Conservation (phyloP, 2,113 vertebrate genomes). For the Caretta caretta region DNA sequence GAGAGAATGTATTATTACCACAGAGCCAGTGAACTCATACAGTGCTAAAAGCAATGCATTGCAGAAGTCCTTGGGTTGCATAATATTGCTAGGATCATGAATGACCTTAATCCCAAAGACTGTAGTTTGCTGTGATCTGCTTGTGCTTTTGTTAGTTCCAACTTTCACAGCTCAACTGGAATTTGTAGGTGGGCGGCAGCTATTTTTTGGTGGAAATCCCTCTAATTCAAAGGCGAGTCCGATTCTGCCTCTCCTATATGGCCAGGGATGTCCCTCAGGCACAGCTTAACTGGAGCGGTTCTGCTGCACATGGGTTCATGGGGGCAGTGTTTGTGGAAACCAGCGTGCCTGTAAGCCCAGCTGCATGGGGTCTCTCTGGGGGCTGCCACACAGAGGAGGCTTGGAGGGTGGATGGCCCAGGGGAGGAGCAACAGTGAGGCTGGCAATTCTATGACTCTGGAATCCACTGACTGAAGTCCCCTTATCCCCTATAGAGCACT, state of each 20-base stretch:
- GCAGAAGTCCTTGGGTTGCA: neutral
- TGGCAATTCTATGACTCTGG: neutral
- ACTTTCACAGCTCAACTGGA: slow-evolving; percentile 54
- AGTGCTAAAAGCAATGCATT: neutral
- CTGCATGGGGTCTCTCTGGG: neutral
- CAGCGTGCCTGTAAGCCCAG: neutral
- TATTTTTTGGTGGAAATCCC: slow-evolving; percentile 60
- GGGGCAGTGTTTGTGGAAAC: neutral
- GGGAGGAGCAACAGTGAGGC: fast-evolving
- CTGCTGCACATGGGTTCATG: neutral
- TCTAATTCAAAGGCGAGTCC: neutral
- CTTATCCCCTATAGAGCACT: neutral
- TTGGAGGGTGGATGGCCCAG: neutral
- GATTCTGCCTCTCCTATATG: neutral
- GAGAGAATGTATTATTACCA: neutral
- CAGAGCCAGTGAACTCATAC: fast-evolving
- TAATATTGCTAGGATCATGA: neutral
- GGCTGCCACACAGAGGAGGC: fast-evolving
- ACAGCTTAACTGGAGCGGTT: neutral
- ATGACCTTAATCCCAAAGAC: neutral
- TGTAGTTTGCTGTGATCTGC: neutral
- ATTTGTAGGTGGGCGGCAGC: neutral
- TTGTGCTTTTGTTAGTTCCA: slow-evolving; percentile 42
- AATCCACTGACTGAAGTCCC: neutral
- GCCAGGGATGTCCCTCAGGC: neutral